A percentile compares a stretch with the other conserved stretches of the same genome.
These are phyloP conservation scores for Nymphalis c-album DNA, from an alignment of 2,888 invertebrate genomes.

Conservation along the genomic window DNA sequence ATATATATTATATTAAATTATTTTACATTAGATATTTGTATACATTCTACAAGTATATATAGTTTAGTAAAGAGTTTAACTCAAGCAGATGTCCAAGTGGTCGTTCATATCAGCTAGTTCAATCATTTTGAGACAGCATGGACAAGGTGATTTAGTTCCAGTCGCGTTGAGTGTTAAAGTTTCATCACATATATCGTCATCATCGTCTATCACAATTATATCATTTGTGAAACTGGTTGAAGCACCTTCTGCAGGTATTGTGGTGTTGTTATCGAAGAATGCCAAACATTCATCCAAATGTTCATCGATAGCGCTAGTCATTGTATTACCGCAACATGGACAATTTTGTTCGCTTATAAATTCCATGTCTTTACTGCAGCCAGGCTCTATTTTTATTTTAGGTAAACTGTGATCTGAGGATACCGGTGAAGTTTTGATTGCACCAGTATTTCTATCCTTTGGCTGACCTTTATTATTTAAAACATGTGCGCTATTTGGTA, in stretches of 20 bases:
- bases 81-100: slow-evolving; percentile 80
- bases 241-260: slow-evolving; percentile 60
- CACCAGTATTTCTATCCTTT: neutral
- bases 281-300: slow-evolving; percentile 79
- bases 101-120: slow-evolving; percentile 78
- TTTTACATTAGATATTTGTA: too few species aligned
- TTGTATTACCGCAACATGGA: slow-evolving; percentile 67
- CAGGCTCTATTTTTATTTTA: slow-evolving; percentile 46
- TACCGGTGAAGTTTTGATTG: neutral
- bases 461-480: neutral
- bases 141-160: slow-evolving; percentile 80
- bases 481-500: neutral
- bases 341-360: slow-evolving; percentile 49
- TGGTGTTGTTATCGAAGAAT: slow-evolving; percentile 69
- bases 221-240: slow-evolving; percentile 50
- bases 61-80: slow-evolving; percentile 24
- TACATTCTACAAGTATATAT: neutral
- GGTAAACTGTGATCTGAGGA: slow-evolving; percentile 34
- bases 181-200: slow-evolving; percentile 62
- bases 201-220: slow-evolving; percentile 57
- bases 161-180: slow-evolving; percentile 65
- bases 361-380: slow-evolving; percentile 42
- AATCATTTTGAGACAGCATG: slow-evolving; percentile 81
- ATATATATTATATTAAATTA: too few species aligned
- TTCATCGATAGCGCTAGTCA: slow-evolving; percentile 59